Base-by-base conservation (phyloP, 2,888 invertebrate species). In the Hirtodrosophila duncani region DNA sequence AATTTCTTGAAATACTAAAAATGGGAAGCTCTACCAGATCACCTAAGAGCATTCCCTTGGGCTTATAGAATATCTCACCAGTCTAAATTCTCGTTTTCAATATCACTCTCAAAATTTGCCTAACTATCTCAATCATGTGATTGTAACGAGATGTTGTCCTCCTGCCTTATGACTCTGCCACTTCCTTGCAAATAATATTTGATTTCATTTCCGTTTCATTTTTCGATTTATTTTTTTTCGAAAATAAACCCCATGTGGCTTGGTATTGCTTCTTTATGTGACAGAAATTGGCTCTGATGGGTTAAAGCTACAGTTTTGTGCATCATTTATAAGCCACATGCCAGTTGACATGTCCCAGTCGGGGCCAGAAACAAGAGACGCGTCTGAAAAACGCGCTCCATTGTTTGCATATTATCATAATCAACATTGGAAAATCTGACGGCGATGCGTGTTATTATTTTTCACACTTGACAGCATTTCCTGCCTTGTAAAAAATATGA, bases 391-490 rank as follows among this genome's bases (percentile, higher is more conserved):
- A 14, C 20, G 27, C 27, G 31, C 23, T 57, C 52, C 65, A 55
- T 62, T 65, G 66, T 56, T 62, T 14, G 14, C 68, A 63, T 69
- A 72, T 77, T 70, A 68, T 66, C 63, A 69, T 69, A 68, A 52
- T 63, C 55, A 74, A 55, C 59, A 63, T 66, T 74, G 59, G 63
- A 71, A 61, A 74, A 71, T 78, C 75, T 63, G 68, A 61, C 61
- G 64, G n/a, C 65, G 71, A 75, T 56, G 68, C 69, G 62, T 69
- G 75, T 63, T 79, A 62, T 67, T 78, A 63, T 81, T 78, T 72
- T 64, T 68, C 68, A 46, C 62, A 59, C 55, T 62, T 57, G 61
- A 70, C 61, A 61, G 65, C 55, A 38, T 55, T 57, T 62, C 59
- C 34, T 50, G 44, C 18, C 44, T 43, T 20, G 42, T 8, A 38